Percentiles rank a stretch among this genome's conserved stretches.
Conservation (phyloP, 1,140 invertebrate genomes). For the Galleria mellonella region DNA sequence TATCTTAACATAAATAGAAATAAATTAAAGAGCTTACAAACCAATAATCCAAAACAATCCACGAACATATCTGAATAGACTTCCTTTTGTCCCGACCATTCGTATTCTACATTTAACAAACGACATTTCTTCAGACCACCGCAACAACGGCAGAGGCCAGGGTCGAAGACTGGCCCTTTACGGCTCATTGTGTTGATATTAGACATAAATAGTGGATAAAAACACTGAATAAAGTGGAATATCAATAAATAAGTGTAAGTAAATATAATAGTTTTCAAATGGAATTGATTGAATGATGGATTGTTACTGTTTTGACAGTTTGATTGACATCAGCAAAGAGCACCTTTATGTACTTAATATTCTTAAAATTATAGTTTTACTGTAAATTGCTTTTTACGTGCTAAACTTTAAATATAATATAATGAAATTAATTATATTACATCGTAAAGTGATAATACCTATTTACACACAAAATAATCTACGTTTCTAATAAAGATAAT, state of each 20-base stretch:
- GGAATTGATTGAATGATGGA: no score
- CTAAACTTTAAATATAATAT: no score
- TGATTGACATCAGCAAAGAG: no score
- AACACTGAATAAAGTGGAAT: not conserved
- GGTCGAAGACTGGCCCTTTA: slow-evolving; percentile 34
- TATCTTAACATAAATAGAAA: not conserved
- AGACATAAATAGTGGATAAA: not conserved
- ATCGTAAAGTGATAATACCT: no score
- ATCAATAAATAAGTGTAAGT: not conserved
- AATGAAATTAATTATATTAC: no score
- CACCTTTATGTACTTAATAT: no score
- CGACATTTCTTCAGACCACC: slow-evolving; percentile 30
- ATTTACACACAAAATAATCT: no score
- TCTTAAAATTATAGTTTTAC: no score
- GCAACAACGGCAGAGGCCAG: slow-evolving; percentile 34
- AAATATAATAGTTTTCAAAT: no score
- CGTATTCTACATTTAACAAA: slow-evolving; percentile 29
- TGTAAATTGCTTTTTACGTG: no score
- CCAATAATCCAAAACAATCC: slow-evolving; percentile 37
- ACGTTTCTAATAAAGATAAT: no score
- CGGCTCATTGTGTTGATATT: slow-evolving; percentile 11
- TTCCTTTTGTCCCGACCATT: slow-evolving; percentile 26
- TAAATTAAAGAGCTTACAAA: slow-evolving; percentile 8
- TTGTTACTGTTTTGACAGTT: no score
- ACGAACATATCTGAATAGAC: slow-evolving; percentile 39